Percentiles rank a stretch among this genome's conserved stretches.
phyloP scores from a whole-genome alignment of 1,140 invertebrate species.

The Eufriesea mexicana region DNA sequence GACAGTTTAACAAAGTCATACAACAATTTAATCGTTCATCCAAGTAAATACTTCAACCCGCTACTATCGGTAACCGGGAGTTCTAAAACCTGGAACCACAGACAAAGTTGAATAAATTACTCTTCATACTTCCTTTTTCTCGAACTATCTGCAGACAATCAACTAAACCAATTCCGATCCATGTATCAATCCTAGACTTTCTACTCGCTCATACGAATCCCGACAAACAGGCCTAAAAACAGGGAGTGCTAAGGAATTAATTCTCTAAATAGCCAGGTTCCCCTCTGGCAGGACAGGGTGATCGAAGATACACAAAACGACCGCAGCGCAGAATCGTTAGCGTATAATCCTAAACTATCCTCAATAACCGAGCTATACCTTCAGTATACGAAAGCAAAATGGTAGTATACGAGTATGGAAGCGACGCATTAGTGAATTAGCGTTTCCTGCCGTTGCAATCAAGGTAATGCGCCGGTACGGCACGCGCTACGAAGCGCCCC shows the following conservation, averaged over 20 bases:
- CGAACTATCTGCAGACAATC: no score
- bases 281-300: neutral
- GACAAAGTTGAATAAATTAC: no score
- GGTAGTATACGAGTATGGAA: slow-evolving; percentile 65
- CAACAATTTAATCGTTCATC: no score
- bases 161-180: no score
- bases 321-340: slow-evolving; percentile 38
- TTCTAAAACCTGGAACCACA: no score
- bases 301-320: slow-evolving; percentile 41
- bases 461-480: slow-evolving; percentile 74
- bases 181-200: neutral
- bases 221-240: neutral
- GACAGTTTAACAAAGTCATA: no score
- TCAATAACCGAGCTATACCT: slow-evolving; percentile 37
- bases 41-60: no score
- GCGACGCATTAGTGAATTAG: slow-evolving; percentile 78
- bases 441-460: slow-evolving; percentile 76
- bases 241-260: neutral
- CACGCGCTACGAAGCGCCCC: slow-evolving; percentile 53
- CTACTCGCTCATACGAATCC: neutral
- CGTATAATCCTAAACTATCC: slow-evolving; percentile 63
- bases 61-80: no score
- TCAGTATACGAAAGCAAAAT: slow-evolving; percentile 52
- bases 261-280: slow-evolving; percentile 56
- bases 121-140: no score